Base-by-base conservation (phyloP, 2,888 invertebrate species). In the Dryococelus australis region DNA sequence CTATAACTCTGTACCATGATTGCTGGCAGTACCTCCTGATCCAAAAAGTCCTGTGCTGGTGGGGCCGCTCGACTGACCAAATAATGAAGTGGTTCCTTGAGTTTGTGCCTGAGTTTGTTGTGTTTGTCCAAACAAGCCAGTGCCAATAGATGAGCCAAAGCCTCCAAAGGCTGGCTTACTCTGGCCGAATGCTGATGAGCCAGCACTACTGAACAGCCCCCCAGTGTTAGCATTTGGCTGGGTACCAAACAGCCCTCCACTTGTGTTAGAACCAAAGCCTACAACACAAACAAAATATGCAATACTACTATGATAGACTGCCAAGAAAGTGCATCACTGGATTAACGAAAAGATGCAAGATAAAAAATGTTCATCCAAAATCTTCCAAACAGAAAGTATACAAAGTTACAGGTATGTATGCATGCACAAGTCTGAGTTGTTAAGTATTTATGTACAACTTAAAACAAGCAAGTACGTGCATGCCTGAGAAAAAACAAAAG, bases 141-240 rank as follows among this genome's bases (percentile, higher is more conserved):
- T 93, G 8, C 94, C 93, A 43, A 88, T 93, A 90, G 92, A 89
- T 43, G 88, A 87, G 86, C 90, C 88, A 91, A 89, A 87, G 88
- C 92, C 2, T 0, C 95, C 94, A 90, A 95, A 95, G 6, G 95
- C 94, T 91, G 93, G 93, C 0, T 93, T 93, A 85, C 94, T 94
- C 0, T 95, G 94, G 0, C 96, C 95, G 90, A 97, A 97, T 10
- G 97, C 93, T 6, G 94, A 93, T 90, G 94, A 90, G 27, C 87
- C 85, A 28, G 80, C 85, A 27, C 86, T 85, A 13, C 90, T 90
- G 87, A 90, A 90, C 20, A 90, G 83, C 79, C 87, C 87, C 83
- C 83, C 83, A 28, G 88, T 89, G 43, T 81, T 86, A 35, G 89
- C 53, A 85, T 87, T 87, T 65, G 83, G 88, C 78, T 88, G 86